phyloP scores from a whole-genome alignment of 1,140 invertebrate species.

The Hypothenemus hampei region DNA sequence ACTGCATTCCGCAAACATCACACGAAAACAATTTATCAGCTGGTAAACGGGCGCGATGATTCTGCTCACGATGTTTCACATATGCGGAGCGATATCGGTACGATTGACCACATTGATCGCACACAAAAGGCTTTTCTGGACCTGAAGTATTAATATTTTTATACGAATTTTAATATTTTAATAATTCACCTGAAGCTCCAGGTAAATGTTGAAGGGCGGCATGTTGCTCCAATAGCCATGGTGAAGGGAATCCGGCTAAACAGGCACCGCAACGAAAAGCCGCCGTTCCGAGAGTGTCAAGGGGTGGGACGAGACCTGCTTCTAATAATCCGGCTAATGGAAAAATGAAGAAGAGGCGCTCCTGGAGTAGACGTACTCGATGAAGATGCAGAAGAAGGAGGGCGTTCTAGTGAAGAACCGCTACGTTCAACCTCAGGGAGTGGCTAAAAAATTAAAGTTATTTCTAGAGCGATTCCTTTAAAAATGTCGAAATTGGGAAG shows the following conservation, averaged over 20 bases:
- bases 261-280: constrained; percentile 71
- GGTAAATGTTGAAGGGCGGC: constrained; percentile 66
- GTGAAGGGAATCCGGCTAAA: constrained; percentile 74
- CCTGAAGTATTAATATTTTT: constrained; percentile 14
- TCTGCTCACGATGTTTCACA: constrained; percentile 82
- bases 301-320: constrained; percentile 47
- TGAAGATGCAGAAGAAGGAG: constrained; percentile 42
- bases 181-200: constrained; percentile 11
- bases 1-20: constrained; percentile 86
- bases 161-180: not conserved
- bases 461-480: not conserved
- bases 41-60: constrained; percentile 76
- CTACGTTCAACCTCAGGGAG: constrained; percentile 36
- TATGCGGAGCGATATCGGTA: constrained; percentile 84
- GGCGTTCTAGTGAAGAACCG: constrained; percentile 37
- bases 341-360: constrained; percentile 42
- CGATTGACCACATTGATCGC: constrained; percentile 84
- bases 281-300: constrained; percentile 44
- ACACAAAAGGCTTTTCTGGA: constrained; percentile 83
- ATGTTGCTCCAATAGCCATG: constrained; percentile 76
- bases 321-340: constrained; percentile 39
- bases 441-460: constrained; percentile 28
- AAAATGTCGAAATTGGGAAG: not conserved
- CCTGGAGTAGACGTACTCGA: constrained; percentile 48
- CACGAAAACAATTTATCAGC: constrained; percentile 86